Conservation (phyloP, 2,113 vertebrate genomes). For the Girardinichthys multiradiatus region DNA sequence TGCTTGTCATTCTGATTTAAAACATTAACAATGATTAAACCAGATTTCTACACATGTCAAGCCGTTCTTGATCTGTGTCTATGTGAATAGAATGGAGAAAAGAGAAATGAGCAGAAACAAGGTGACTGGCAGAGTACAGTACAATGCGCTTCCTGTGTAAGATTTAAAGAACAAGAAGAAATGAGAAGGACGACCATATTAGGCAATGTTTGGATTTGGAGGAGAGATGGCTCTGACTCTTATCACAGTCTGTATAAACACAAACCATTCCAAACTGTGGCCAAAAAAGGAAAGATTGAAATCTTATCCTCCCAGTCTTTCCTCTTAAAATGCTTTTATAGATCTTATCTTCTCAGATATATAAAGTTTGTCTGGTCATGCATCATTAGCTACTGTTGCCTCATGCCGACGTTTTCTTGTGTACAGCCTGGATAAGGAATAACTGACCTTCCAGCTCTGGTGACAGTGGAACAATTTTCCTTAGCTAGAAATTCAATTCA, state of each 20-base stretch:
- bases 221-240: constrained; percentile 60
- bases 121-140: constrained; percentile 7
- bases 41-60: too few relatives aligned
- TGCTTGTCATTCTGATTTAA: too few relatives aligned
- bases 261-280: constrained; percentile 2
- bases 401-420: too few relatives aligned
- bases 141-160: constrained; percentile 52
- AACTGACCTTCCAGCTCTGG: too few relatives aligned
- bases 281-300: not conserved
- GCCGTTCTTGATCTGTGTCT: too few relatives aligned
- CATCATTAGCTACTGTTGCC: too few relatives aligned
- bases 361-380: too few relatives aligned
- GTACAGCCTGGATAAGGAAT: too few relatives aligned
- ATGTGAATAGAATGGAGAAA: not conserved
- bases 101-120: constrained; percentile 5
- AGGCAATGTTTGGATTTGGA: constrained; percentile 71
- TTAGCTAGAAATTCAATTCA: too few relatives aligned
- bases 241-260: constrained; percentile 67
- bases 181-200: constrained; percentile 65
- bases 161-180: constrained; percentile 54
- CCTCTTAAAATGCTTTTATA: not conserved
- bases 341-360: too few relatives aligned
- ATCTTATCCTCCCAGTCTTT: not conserved
- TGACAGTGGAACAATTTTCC: too few relatives aligned
- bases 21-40: too few relatives aligned